phyloP scores from a whole-genome alignment of 1,140 invertebrate genomes.

The Listronotus bonariensis region DNA sequence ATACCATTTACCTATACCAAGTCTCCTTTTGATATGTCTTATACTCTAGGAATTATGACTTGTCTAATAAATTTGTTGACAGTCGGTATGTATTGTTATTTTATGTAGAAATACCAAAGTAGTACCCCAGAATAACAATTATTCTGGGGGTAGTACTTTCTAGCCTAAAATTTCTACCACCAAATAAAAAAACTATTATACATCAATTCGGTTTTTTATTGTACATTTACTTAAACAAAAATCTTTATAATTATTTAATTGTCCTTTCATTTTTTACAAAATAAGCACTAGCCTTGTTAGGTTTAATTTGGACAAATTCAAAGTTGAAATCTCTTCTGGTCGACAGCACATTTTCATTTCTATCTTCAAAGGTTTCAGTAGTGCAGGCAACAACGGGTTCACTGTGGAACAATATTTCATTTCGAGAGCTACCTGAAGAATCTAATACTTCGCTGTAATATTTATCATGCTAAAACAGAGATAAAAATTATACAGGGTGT shows the following conservation, averaged over 20 bases:
- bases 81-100: too few relatives aligned
- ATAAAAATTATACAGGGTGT: too few relatives aligned
- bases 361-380: background rate
- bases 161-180: too few relatives aligned
- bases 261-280: conserved; percentile 8
- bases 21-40: too few relatives aligned
- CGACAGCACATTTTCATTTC: background rate
- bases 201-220: conserved; percentile 19
- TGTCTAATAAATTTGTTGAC: too few relatives aligned
- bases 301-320: conserved; percentile 13
- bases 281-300: conserved; percentile 6
- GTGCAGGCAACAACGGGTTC: conserved; percentile 12
- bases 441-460: conserved; percentile 16
- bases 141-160: too few relatives aligned
- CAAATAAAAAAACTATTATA: too few relatives aligned
- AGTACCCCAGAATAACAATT: too few relatives aligned
- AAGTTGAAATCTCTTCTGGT: background rate
- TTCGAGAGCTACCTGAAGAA: conserved; percentile 15
- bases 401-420: conserved; percentile 10
- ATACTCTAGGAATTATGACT: too few relatives aligned
- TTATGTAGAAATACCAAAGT: too few relatives aligned
- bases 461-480: conserved; percentile 10
- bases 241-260: background rate
- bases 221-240: background rate
- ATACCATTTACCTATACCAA: too few relatives aligned